A percentile compares a stretch with the other conserved stretches of the same genome.
phyloP scores from a whole-genome alignment of 2,113 vertebrate species.

The Ochotona princeps region DNA sequence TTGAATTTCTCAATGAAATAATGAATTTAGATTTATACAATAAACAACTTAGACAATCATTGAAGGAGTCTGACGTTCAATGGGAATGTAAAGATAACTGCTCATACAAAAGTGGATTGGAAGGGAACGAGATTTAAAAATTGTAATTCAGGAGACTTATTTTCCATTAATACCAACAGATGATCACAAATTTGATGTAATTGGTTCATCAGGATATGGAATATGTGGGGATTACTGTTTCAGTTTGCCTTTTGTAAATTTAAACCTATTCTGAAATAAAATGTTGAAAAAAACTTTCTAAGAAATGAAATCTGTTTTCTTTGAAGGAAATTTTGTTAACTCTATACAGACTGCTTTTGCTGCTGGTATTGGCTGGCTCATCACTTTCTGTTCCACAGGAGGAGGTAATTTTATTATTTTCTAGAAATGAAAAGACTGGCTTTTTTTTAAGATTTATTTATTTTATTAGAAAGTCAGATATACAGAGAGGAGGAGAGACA shows the following conservation, averaged over 20 bases:
- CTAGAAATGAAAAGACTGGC: conserved; percentile 3
- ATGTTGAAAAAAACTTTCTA: too few species aligned
- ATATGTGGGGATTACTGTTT: too few species aligned
- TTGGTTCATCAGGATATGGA: too few species aligned
- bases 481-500: too few species aligned
- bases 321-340: conserved; percentile 93
- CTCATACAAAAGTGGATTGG: neutral
- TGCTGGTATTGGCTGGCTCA: conserved; percentile 93
- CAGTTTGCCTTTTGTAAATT: too few species aligned
- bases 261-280: too few species aligned
- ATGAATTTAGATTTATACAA: conserved; percentile 22
- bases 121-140: neutral
- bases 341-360: conserved; percentile 93
- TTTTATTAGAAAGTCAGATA: too few species aligned
- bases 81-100: conserved; percentile 18
- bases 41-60: neutral
- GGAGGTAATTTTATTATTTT: conserved; percentile 89
- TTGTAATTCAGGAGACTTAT: conserved; percentile 8
- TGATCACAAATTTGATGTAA: conserved; percentile 34
- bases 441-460: too few species aligned
- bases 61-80: conserved; percentile 3
- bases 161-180: conserved; percentile 15
- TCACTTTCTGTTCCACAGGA: conserved; percentile 93
- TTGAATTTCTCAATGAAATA: conserved; percentile 27
- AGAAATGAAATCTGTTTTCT: conserved; percentile 58